Evolutionary conservation across 1,140 invertebrate species (phyloP), one percentile per base, ranked within the genome.

Genomic region (Ips typographus): DNA sequence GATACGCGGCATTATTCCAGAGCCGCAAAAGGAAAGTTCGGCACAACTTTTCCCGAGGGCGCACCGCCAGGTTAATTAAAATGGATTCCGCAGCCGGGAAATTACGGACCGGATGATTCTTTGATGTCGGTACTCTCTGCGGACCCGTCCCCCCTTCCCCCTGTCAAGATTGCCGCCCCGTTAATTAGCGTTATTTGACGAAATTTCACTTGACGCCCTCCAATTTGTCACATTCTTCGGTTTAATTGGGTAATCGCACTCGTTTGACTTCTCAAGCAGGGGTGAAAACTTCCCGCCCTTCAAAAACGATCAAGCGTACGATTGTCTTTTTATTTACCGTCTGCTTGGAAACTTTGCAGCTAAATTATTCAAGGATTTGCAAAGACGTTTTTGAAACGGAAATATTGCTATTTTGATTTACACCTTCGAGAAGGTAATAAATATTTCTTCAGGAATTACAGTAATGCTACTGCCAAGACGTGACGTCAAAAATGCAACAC

Each of bases 51-150:
- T 53, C 65, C 64, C 55, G n/a, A 37, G 64, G 64, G 52, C 37
- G 61, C 61, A 52, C 58, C 49, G 40, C 41, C 65, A 68, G 67
- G 59, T 68, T 68, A 68, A 68, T 68, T 68, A 68, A 62, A 68
- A 68, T 68, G 67, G 59, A 68, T 68, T 61, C 59, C 67, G 40
- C 67, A 42, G 36, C 36, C 67, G 59, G 67, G 65, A 68, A 68
- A 68, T 56, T 60, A 62, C 51, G 58, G 22, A 42, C 58, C 36
- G 67, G 59, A 61, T 60, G 67, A 68, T 68, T 68, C 67, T 68
- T 68, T 68, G 67, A 68, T 68, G 67, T 62, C 67, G 38, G 53
- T 58, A 47, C 64, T 62, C 67, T 55, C 57, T 68, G 57, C 53
- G 57, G 67, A 37, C 39, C 37, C 22, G 57, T 22, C 1, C 44